phyloP scores from a whole-genome alignment of 2,113 vertebrate species.

The Syrmaticus mikado region DNA sequence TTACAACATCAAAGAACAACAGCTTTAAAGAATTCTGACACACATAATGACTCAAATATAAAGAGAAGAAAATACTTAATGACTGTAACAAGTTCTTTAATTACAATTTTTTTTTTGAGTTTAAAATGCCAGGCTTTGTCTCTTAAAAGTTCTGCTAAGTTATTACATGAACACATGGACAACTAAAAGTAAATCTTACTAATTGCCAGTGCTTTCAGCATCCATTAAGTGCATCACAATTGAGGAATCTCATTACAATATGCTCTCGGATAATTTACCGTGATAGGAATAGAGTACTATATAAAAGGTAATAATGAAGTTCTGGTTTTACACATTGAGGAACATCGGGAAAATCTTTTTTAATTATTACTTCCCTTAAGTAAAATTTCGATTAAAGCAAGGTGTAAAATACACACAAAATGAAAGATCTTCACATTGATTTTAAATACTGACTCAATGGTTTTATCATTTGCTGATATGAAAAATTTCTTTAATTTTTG shows the following conservation, averaged over 20 bases:
- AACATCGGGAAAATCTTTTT: neutral
- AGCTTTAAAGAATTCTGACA: neutral
- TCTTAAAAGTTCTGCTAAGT: neutral
- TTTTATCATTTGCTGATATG: neutral
- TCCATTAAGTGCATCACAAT: neutral
- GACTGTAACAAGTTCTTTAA: neutral
- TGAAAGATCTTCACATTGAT: neutral
- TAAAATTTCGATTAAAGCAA: neutral
- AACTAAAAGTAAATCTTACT: neutral
- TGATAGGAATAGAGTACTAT: neutral
- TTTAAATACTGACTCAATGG: neutral
- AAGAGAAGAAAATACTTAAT: neutral
- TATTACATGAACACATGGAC: neutral
- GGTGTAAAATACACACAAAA: neutral
- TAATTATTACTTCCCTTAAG: neutral
- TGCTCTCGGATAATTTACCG: neutral
- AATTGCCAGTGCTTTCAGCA: neutral
- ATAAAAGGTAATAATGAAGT: neutral
- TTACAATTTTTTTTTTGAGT: neutral
- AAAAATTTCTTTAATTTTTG: neutral
- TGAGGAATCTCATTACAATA: neutral
- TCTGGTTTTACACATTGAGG: neutral
- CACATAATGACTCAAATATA: neutral
- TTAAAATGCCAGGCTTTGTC: neutral
- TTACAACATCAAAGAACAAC: neutral